Evolutionary conservation across 2,797 vertebrate genomes (phyloP), one percentile per base, ranked within the genome.

Genomic region (Simalia tracyae): DNA sequence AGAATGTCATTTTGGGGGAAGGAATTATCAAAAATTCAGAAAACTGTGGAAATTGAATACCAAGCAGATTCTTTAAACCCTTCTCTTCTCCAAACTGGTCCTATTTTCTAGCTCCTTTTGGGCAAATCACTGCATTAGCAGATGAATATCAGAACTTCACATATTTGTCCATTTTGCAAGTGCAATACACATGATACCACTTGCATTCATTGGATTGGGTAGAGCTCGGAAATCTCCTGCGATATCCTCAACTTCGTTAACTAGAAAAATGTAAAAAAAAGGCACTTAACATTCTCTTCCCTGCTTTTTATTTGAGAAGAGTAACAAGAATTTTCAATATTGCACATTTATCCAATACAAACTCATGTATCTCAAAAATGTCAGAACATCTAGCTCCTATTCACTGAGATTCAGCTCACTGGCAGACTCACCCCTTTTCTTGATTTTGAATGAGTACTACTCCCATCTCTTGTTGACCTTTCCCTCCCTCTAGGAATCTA

Each of bases 161-260:
- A 15, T 91, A 90, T 90, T 87, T 86, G 88, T 56, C 54, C 84
- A 93, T 92, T 91, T 42, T 96, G 85, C 46, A 94, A 90, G 90
- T 84, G 61, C 91, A 96, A 95, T 68, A 92, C 94, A 94, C 96
- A 94, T 86, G 57, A 87, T 90, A 93, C 26, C 92, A 92, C 86
- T 87, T 94, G 91, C n/a, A 93, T 93, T 42, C 68, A 93, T 87
- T 72, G 76, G 85, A 89, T 59, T 91, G 91, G 63, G 76, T 0
- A 0, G 31, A n/a, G 46, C 68, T 81, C 0, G 14, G 87, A 91
- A 90, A 91, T 12, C 90, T 92, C 76, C 42, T 86, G 59, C 28
- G 31, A 5, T 89, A 92, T 72, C 54, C 26, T 4, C 6, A 88
- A 68, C 36, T 72, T 85, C 68, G 22, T 46, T 63, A 66, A n/a